These are phyloP conservation scores for Oncorhynchus masou DNA, from an alignment of 2,113 vertebrate genomes.

Conservation along the genomic window DNA sequence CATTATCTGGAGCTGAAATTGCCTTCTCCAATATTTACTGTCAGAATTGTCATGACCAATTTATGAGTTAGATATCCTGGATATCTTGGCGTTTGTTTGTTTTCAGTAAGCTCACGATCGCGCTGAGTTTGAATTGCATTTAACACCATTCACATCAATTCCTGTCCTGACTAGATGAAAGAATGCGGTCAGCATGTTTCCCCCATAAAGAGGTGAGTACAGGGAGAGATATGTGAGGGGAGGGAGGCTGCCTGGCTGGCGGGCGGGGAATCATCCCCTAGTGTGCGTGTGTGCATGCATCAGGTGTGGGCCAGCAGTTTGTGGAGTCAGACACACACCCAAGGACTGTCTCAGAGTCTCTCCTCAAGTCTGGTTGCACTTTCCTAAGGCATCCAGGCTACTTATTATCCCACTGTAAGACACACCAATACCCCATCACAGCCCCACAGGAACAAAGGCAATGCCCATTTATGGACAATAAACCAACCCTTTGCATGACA, in stretches of 20 bases:
- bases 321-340: slow-evolving; percentile 33
- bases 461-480: no score
- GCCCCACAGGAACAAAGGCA: no score
- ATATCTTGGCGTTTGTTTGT: not conserved
- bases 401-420: not conserved
- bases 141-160: slow-evolving; percentile 46
- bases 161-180: slow-evolving; percentile 46
- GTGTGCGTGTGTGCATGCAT: not conserved
- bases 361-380: slow-evolving; percentile 22
- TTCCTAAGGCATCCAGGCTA: not conserved
- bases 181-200: slow-evolving; percentile 61
- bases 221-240: slow-evolving; percentile 13
- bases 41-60: not conserved
- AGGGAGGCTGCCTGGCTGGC: not conserved
- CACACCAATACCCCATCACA: no score
- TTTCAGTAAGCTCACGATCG: slow-evolving; percentile 9
- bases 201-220: slow-evolving; percentile 38
- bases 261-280: no score
- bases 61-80: not conserved
- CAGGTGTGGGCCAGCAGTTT: slow-evolving; percentile 26
- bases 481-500: no score
- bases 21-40: not conserved
- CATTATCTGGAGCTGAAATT: not conserved
- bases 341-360: not conserved
- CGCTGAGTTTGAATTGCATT: slow-evolving; percentile 13